A percentile compares a stretch with the other conserved stretches of the same genome.
Conservation (phyloP, 2,888 invertebrate genomes). For the Bibio marci region DNA sequence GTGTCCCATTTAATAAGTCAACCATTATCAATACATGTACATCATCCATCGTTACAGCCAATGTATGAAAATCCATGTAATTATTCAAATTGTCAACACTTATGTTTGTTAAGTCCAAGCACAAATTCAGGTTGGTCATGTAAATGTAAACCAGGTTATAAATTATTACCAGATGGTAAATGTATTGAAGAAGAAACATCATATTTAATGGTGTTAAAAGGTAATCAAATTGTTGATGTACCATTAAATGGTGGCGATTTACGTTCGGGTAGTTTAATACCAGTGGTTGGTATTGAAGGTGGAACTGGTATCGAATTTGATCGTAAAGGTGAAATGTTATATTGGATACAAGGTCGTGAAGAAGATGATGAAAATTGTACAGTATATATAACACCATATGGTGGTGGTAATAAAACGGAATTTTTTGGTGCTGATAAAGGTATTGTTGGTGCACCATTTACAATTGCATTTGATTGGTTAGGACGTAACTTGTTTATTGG, state of each 20-base stretch:
- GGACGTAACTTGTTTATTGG: slow-evolving; percentile 89
- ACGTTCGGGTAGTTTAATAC: slow-evolving; percentile 61
- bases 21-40: slow-evolving; percentile 87
- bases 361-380: slow-evolving; percentile 74
- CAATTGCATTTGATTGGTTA: slow-evolving; percentile 92
- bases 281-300: slow-evolving; percentile 74
- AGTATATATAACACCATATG: slow-evolving; percentile 65
- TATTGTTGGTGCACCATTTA: slow-evolving; percentile 79
- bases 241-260: slow-evolving; percentile 58
- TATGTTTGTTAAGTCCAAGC: slow-evolving; percentile 78
- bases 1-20: slow-evolving; percentile 89
- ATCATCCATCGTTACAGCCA: slow-evolving; percentile 89
- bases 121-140: slow-evolving; percentile 58
- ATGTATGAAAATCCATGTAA: slow-evolving; percentile 58
- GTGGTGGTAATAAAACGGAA: slow-evolving; percentile 68
- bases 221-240: slow-evolving; percentile 76
- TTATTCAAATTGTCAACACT: slow-evolving; percentile 61
- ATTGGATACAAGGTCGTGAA: slow-evolving; percentile 69
- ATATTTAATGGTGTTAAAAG: slow-evolving; percentile 78
- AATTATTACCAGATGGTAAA: slow-evolving; percentile 43
- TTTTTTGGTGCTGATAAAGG: slow-evolving; percentile 69
- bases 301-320: slow-evolving; percentile 88
- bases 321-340: slow-evolving; percentile 63
- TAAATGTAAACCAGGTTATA: slow-evolving; percentile 80
- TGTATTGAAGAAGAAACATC: slow-evolving; percentile 75